Conservation (phyloP, 2,888 invertebrate species). For the Piscicola geometra region DNA sequence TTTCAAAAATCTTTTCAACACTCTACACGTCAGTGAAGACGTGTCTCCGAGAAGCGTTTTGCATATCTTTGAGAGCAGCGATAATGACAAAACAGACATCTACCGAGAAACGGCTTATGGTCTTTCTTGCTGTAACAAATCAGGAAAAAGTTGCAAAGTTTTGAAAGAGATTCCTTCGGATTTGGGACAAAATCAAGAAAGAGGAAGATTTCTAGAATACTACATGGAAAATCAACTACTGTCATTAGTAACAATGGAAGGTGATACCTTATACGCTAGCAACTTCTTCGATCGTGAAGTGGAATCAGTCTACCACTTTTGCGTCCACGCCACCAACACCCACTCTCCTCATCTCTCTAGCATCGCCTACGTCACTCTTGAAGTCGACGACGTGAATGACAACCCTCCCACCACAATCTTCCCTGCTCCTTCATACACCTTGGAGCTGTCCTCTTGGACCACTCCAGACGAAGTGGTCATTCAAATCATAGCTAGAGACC, state of each 20-base stretch:
- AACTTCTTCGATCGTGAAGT: background rate
- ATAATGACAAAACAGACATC: background rate
- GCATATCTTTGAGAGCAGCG: background rate
- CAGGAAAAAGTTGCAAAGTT: background rate
- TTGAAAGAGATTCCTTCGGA: background rate
- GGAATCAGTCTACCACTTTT: background rate
- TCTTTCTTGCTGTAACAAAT: background rate
- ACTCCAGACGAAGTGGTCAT: background rate
- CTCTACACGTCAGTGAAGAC: background rate
- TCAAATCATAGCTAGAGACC: background rate
- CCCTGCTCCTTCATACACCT: background rate
- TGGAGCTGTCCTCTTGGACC: background rate
- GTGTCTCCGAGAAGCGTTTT: background rate
- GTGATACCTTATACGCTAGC: background rate
- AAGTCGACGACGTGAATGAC: background rate
- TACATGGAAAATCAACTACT: background rate
- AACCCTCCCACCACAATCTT: background rate
- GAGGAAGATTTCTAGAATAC: background rate
- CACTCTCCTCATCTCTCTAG: background rate
- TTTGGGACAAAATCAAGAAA: background rate
- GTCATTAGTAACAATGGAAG: background rate
- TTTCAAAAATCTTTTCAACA: background rate
- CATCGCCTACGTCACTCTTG: background rate
- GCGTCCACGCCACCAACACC: background rate
- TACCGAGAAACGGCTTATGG: background rate